Evolutionary conservation across 2,113 vertebrate species (phyloP).

Genomic region (Hassar affinis): DNA sequence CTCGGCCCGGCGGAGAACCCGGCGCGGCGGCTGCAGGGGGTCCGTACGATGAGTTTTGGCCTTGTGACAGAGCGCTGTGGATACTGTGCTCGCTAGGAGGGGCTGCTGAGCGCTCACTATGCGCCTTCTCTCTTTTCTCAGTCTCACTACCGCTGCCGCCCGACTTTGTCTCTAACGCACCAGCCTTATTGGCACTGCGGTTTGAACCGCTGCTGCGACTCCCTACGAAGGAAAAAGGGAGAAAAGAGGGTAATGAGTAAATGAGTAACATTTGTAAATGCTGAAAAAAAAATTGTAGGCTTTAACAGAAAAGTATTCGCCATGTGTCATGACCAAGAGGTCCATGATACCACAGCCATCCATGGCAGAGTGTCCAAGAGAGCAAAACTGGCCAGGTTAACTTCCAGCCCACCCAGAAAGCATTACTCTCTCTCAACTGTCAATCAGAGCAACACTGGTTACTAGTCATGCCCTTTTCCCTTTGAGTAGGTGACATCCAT

Average conservation of each 20-base stretch:
- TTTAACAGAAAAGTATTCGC: neutral
- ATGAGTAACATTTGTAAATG: neutral
- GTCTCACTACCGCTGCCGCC: slow-evolving; percentile 83
- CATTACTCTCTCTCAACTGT: neutral
- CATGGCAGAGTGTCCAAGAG: too few relatives aligned
- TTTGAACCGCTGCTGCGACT: slow-evolving; percentile 90
- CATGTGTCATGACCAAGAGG: too few relatives aligned
- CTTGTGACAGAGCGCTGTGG: slow-evolving; percentile 77
- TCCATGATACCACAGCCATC: too few relatives aligned
- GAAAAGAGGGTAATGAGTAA: neutral
- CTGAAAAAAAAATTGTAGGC: too few relatives aligned
- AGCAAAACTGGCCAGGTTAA: too few relatives aligned
- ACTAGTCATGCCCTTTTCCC: neutral
- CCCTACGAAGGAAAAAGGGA: slow-evolving; percentile 66
- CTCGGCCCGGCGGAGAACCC: slow-evolving; percentile 74
- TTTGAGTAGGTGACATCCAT: neutral
- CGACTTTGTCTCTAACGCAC: slow-evolving; percentile 66
- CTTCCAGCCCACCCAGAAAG: neutral
- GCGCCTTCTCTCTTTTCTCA: slow-evolving; percentile 72
- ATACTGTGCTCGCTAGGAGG: slow-evolving; percentile 70
- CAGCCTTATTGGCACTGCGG: slow-evolving; percentile 79
- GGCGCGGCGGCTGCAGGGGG: slow-evolving; percentile 70
- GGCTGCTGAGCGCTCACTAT: slow-evolving; percentile 73
- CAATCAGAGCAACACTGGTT: neutral
- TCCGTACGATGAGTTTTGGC: slow-evolving; percentile 69